Base-by-base conservation (phyloP, 2,797 vertebrate species). In the Rhodeus uyekii region DNA sequence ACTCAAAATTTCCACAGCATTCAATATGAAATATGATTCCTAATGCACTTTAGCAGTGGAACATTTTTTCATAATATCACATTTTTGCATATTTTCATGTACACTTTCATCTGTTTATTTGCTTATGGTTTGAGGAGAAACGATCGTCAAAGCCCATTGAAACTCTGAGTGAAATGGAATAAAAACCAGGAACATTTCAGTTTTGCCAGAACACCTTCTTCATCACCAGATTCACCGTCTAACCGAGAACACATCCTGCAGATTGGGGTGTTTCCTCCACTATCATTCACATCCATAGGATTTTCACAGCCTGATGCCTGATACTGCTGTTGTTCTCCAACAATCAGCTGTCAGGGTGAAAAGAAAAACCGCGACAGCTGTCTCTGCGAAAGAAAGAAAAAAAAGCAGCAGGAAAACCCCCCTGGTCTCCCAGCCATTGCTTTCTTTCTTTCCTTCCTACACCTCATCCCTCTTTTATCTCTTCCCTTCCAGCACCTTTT, bases 401-500 rank as follows among this genome's bases (percentile, higher is more conserved):
- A 78, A 19, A 50, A 78, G 38, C 61, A 67, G 32, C 27, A 44
- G 74, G 74, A 76, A n/a, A 76, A 42, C 29, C 58, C 75, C 58
- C 34, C 39, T 8, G 2, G 3, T 63, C 75, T 34, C 75, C 42
- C 60, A 34, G 39, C 29, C 75, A 27, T 44, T 65, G 50, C 22
- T 50, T 50, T n/a, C 19, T 63, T 29, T 77, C 50, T 38, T 61
- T 44, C 55, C n/a, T n/a, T n/a, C 68, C 18, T 2, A 32, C 61
- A 60, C 58, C 61, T 64, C 63, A 72, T 34, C 36, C 64, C 27
- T 22, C 39, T 84, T 76, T 63, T 48, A 3, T 58, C 8, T 42
- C n/a, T 80, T 29, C 53, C 73, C 27, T 60, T 19, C 12, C 13
- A 79, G 36, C 80, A 36, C n/a, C 86, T 85, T 74, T 91, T 90